Base-by-base conservation (phyloP, 2,888 invertebrate species). In the Brachyptera putata region DNA sequence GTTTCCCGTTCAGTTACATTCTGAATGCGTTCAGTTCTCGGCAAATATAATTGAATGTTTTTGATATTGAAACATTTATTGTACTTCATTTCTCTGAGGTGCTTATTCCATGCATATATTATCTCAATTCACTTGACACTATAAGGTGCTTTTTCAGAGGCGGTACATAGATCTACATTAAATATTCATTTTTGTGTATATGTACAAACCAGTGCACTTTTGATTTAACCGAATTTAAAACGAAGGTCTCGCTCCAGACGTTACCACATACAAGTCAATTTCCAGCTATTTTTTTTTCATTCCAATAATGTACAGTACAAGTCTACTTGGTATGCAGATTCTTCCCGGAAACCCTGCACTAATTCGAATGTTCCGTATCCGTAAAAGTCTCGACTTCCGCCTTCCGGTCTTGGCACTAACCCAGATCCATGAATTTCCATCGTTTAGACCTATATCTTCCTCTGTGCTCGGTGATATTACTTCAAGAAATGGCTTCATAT, bases 331-430 rank as follows among this genome's bases (percentile, higher is more conserved):
- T 50, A 50, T 50, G 49, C 30, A 50, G 30, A 50, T 57, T 46
- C 43, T 24, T 37, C 18, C 56, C 56, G 56, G 56, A 56, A 53
- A 41, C 48, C n/a, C 30, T 46, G 48, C 26, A 48, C 48, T 57
- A 57, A 57, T 57, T 43, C 57, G 48, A 48, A 48, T 48, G 57
- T 57, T 57, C 41, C 46, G 46, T 46, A 48, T 57, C 39, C 56
- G 56, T 56, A 56, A 56, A 56, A 56, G 39, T 57, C 22, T 46
- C 46, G 30, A 56, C 56, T 56, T 57, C 57, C 43, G 43, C 18
- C 48, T 57, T 26, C 26, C 26, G 49, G 49, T 3, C 49, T 50
- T 26, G 49, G 49, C 49, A 50, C 30, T 50, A 26, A 7, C 26
- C 49, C 49, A 50, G 26, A n/a, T 50, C 30, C 49, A 25, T 50